These are phyloP conservation scores for Fragum whitleyi DNA, from an alignment of 2,888 invertebrate species.

Conservation along the genomic window DNA sequence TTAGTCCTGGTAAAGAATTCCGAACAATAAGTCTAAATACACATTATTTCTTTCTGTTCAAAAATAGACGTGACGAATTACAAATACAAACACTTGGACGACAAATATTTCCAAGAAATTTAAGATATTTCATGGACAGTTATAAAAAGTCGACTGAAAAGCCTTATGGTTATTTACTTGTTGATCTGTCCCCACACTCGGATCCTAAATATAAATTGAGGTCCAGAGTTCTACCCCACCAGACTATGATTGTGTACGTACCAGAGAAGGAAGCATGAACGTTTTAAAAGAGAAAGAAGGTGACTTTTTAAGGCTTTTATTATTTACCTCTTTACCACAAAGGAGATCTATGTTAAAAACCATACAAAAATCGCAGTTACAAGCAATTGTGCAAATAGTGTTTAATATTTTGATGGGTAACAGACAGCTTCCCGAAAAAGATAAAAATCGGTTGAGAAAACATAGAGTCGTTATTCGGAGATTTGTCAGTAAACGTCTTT, in stretches of 20 bases:
- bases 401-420: slow-evolving; percentile 16
- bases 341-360: slow-evolving; percentile 34
- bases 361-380: slow-evolving; percentile 32
- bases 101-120: slow-evolving; percentile 53
- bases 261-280: slow-evolving; percentile 32
- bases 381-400: slow-evolving; percentile 11
- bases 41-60: slow-evolving; percentile 49
- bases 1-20: slow-evolving; percentile 19
- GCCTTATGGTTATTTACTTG: slow-evolving; percentile 35
- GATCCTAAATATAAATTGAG: slow-evolving; percentile 41
- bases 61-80: slow-evolving; percentile 48
- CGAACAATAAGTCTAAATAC: slow-evolving; percentile 27
- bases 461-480: slow-evolving; percentile 36
- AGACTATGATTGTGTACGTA: slow-evolving; percentile 45
- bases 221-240: slow-evolving; percentile 43
- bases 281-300: slow-evolving; percentile 31
- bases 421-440: slow-evolving; percentile 12
- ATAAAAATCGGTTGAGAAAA: slow-evolving; percentile 31
- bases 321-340: slow-evolving; percentile 27
- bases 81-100: slow-evolving; percentile 54
- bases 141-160: slow-evolving; percentile 41
- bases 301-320: slow-evolving; percentile 33
- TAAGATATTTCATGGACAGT: slow-evolving; percentile 50
- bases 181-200: slow-evolving; percentile 45
- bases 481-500: slow-evolving; percentile 32